Evolutionary conservation across 2,888 invertebrate genomes (phyloP).

Genomic region (Perizoma affinitatum): DNA sequence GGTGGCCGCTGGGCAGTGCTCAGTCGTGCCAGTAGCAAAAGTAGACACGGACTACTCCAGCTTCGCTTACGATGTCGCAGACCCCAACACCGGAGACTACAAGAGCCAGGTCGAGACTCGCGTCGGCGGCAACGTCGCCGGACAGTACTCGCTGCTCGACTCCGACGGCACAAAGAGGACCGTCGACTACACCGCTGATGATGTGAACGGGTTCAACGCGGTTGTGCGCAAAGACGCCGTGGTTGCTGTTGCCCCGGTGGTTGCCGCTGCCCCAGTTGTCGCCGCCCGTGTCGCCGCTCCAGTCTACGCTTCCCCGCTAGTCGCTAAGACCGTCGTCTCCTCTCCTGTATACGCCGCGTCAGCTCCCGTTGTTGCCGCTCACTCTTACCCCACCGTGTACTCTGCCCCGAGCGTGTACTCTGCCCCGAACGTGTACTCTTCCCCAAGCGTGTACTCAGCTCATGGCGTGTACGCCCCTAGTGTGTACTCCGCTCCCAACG

Average conservation of each 20-base stretch:
- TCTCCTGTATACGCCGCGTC: constrained; percentile 36
- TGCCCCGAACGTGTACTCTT: constrained; percentile 41
- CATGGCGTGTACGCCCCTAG: constrained; percentile 36
- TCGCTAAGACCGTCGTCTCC: constrained; percentile 36
- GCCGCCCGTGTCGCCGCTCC: constrained; percentile 46
- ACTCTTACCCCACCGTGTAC: constrained; percentile 36
- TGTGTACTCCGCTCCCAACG: constrained; percentile 38
- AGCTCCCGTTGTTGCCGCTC: constrained; percentile 31
- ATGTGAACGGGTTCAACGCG: constrained; percentile 84
- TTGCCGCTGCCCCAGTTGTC: constrained; percentile 52
- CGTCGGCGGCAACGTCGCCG: constrained; percentile 78
- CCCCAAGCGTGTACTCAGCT: constrained; percentile 43
- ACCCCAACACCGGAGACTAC: constrained; percentile 83
- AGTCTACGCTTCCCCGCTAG: constrained; percentile 31
- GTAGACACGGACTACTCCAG: constrained; percentile 80
- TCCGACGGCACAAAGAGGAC: constrained; percentile 83
- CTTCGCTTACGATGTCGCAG: constrained; percentile 84
- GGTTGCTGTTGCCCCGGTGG: constrained; percentile 60
- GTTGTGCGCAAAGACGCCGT: constrained; percentile 82
- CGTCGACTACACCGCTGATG: constrained; percentile 84
- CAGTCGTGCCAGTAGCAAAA: constrained; percentile 80
- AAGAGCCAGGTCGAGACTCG: constrained; percentile 84
- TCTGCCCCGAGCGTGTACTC: constrained; percentile 35
- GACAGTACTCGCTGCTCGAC: constrained; percentile 83
- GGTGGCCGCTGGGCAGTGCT: constrained; percentile 67